phyloP scores from a whole-genome alignment of 2,113 vertebrate species.

The Enhydra lutris region DNA sequence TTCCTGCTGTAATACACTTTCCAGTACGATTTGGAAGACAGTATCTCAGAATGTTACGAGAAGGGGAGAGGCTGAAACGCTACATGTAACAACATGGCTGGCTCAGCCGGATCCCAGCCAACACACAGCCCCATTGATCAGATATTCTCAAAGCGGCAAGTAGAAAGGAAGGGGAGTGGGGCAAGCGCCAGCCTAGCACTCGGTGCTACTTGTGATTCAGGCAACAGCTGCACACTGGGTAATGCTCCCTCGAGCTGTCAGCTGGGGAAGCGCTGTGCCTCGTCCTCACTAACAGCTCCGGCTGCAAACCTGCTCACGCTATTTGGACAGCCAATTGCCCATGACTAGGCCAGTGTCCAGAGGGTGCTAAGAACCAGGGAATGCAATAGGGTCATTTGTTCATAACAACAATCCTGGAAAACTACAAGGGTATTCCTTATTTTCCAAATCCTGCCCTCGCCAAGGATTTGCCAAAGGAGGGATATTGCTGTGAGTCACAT shows the following conservation, averaged over 20 bases:
- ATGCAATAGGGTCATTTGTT: slow-evolving; percentile 47
- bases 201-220: slow-evolving; percentile 53
- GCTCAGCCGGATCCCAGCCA: slow-evolving; percentile 35
- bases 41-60: not conserved
- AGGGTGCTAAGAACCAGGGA: slow-evolving; percentile 53
- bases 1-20: not conserved
- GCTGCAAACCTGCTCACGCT: slow-evolving; percentile 5
- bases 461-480: not conserved
- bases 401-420: slow-evolving; percentile 44
- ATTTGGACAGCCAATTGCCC: slow-evolving; percentile 69
- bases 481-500: not conserved
- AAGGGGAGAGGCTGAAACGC: not conserved
- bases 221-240: slow-evolving; percentile 40
- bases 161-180: not conserved
- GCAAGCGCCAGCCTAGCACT: not conserved
- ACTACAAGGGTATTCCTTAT: slow-evolving; percentile 41
- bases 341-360: slow-evolving; percentile 66
- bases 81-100: slow-evolving; percentile 24
- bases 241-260: slow-evolving; percentile 30
- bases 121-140: not conserved
- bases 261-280: not conserved
- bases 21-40: not conserved
- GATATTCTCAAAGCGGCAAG: slow-evolving; percentile 47
- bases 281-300: slow-evolving; percentile 1
- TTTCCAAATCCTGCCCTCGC: slow-evolving; percentile 9